A percentile compares a stretch with the other conserved stretches of the same genome.
Conservation (phyloP, 2,888 invertebrate species). For the Rhagium mordax region DNA sequence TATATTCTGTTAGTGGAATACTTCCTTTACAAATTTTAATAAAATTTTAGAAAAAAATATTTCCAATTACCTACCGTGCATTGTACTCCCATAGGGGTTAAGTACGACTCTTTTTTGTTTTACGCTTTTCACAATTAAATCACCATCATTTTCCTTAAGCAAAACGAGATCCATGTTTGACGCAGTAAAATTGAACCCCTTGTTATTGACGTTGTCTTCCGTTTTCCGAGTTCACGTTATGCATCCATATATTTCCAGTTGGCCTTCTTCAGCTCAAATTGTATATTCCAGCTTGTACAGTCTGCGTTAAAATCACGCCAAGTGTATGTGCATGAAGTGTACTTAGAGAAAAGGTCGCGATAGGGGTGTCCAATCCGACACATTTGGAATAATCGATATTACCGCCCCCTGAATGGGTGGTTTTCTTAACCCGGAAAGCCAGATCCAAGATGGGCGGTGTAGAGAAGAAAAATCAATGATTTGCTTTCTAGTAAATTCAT, state of each 20-base stretch:
- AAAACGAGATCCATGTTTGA: background rate
- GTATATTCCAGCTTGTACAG: slow-evolving; percentile 38
- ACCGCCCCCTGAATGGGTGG: slow-evolving; percentile 48
- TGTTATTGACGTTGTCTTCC: background rate
- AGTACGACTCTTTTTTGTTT: no score
- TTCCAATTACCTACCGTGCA: no score
- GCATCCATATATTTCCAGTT: slow-evolving; percentile 2
- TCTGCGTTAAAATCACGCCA: slow-evolving; percentile 20
- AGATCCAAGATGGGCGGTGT: background rate
- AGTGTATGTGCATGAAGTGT: slow-evolving; percentile 26
- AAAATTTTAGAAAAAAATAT: no score
- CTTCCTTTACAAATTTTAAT: no score
- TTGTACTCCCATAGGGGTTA: no score
- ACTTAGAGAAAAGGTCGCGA: slow-evolving; percentile 53
- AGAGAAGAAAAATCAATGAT: slow-evolving; percentile 20
- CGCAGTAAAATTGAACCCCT: background rate
- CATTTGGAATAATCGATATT: slow-evolving; percentile 68
- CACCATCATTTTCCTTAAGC: background rate
- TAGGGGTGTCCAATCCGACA: slow-evolving; percentile 49
- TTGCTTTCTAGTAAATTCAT: slow-evolving; percentile 3
- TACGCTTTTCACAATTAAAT: no score
- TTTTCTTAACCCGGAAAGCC: slow-evolving; percentile 8
- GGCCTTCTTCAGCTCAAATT: slow-evolving; percentile 17
- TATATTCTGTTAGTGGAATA: no score
- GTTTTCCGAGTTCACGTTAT: slow-evolving; percentile 10